Percentiles rank a stretch among this genome's conserved stretches.
These are phyloP conservation scores for Lasioglossum baleicum DNA, from an alignment of 1,140 invertebrate genomes.

Conservation along the genomic window DNA sequence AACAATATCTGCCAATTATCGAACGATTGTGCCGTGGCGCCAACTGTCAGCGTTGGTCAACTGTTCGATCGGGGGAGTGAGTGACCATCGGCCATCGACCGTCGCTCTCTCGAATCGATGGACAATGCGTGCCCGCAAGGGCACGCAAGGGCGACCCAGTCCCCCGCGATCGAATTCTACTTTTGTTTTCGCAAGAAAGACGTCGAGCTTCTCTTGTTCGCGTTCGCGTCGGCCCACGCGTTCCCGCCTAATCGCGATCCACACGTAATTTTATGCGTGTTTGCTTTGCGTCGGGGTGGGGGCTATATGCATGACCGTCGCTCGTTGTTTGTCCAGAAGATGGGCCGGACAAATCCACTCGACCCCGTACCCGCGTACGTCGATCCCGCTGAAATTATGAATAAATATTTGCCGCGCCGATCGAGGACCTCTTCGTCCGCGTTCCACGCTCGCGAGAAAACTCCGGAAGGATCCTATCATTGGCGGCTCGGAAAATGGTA, in stretches of 20 bases:
- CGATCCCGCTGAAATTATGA: conserved; percentile 59
- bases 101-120: conserved; percentile 29
- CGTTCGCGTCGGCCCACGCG: too few relatives aligned
- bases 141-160: background rate
- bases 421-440: too few relatives aligned
- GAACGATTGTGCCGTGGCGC: conserved; percentile 69
- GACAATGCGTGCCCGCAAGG: background rate
- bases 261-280: conserved; percentile 71
- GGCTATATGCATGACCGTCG: background rate
- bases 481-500: too few relatives aligned
- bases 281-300: conserved; percentile 60
- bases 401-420: conserved; percentile 59
- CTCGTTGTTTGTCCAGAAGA: conserved; percentile 63
- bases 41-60: conserved; percentile 76
- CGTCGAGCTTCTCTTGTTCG: too few relatives aligned
- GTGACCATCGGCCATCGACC: conserved; percentile 23
- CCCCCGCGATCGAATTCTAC: conserved; percentile 6
- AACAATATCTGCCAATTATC: conserved; percentile 78
- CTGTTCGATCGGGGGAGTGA: conserved; percentile 65
- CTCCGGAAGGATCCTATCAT: too few relatives aligned
- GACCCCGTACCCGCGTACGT: conserved; percentile 29
- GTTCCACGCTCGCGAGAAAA: too few relatives aligned
- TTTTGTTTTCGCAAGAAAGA: conserved; percentile 41
- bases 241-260: background rate
- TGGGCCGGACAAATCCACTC: conserved; percentile 59